Evolutionary conservation across 2,797 vertebrate species (phyloP).

Genomic region (Spinus pinus): DNA sequence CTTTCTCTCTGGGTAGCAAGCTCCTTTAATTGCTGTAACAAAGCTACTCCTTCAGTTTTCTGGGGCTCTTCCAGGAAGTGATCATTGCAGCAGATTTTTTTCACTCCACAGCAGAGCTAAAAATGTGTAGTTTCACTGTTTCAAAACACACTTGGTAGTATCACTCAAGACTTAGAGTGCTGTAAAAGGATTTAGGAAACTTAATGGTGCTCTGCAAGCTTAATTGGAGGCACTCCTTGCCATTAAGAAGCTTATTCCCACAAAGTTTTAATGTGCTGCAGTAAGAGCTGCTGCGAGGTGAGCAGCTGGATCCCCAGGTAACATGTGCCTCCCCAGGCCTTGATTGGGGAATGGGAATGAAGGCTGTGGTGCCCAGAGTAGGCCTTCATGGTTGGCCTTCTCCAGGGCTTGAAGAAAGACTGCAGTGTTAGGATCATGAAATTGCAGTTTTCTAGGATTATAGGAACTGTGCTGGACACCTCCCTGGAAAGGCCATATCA

Average conservation of each 20-base stretch:
- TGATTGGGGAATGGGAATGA: fast-evolving
- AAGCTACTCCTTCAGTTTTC: constrained; percentile 69
- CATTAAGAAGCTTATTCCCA: not conserved
- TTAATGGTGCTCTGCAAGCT: not conserved
- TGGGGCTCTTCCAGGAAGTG: constrained; percentile 48
- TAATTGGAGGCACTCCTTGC: not conserved
- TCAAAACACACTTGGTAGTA: constrained; percentile 29
- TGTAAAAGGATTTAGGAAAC: not conserved
- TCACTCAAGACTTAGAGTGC: not conserved
- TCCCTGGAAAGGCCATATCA: not conserved
- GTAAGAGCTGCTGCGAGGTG: not conserved
- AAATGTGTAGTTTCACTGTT: constrained; percentile 48
- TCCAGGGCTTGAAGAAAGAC: not conserved
- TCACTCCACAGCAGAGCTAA: constrained; percentile 43
- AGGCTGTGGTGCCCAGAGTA: not conserved
- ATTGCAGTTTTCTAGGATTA: not conserved
- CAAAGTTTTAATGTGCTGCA: not conserved
- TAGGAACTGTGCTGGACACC: not conserved
- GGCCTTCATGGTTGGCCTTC: not conserved
- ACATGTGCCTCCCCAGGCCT: fast-evolving
- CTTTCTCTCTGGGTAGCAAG: constrained; percentile 57
- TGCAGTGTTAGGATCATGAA: not conserved
- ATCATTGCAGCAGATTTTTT: constrained; percentile 58
- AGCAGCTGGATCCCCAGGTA: not conserved
- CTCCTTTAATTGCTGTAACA: constrained; percentile 72